A percentile compares a stretch with the other conserved stretches of the same genome.
These are phyloP conservation scores for Limonius californicus DNA, from an alignment of 1,140 invertebrate species.

Conservation along the genomic window DNA sequence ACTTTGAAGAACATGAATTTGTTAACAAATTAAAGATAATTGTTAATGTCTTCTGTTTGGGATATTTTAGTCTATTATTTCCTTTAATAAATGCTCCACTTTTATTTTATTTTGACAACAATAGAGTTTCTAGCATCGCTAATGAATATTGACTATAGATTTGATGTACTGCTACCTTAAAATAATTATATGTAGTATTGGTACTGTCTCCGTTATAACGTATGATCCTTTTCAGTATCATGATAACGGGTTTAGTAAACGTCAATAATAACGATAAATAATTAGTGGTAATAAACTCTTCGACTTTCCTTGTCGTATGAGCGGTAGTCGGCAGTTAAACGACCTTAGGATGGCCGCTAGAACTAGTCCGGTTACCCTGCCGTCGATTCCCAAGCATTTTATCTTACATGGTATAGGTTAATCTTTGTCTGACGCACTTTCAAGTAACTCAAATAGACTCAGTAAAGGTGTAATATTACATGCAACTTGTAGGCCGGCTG, in stretches of 20 bases:
- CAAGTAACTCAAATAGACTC: background rate
- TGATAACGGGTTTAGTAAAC: conserved; percentile 9
- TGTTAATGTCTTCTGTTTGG: no score
- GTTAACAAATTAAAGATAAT: no score
- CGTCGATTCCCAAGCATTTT: background rate
- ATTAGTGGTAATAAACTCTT: conserved; percentile 16
- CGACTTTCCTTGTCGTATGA: conserved; percentile 4
- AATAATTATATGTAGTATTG: background rate
- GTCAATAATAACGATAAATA: conserved; percentile 17
- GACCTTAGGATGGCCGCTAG: conserved; percentile 16
- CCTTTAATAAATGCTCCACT: no score
- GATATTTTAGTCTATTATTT: background rate
- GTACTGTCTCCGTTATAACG: no score
- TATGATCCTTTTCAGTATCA: background rate
- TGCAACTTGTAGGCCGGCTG: background rate
- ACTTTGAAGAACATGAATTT: no score
- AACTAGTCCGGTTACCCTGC: conserved; percentile 14
- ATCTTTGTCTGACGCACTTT: conserved; percentile 1
- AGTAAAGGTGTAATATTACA: background rate
- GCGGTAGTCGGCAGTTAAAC: conserved; percentile 15
- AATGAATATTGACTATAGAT: no score
- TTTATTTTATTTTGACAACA: no score
- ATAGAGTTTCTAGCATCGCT: no score
- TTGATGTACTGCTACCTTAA: no score
- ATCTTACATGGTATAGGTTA: background rate